Conservation (phyloP, 1,140 invertebrate species). For the Pachypsylla venusta region DNA sequence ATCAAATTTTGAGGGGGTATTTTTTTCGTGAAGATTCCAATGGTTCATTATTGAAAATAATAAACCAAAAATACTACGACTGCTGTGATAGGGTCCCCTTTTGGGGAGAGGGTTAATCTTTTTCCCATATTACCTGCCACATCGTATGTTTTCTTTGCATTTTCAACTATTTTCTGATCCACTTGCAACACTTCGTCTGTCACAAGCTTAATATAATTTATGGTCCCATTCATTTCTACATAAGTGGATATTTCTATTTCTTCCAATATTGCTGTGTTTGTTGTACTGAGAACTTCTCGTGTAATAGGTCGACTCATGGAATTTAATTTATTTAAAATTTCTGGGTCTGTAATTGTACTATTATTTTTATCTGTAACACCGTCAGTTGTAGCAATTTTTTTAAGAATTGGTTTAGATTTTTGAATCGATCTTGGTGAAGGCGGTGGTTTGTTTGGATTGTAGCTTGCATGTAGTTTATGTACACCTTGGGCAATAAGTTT, state of each 20-base stretch:
- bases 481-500: slow-evolving; percentile 43
- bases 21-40: too few species aligned
- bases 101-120: too few species aligned
- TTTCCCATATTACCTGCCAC: slow-evolving; percentile 70
- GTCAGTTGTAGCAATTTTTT: slow-evolving; percentile 31
- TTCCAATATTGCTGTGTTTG: background rate
- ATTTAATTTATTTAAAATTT: slow-evolving; percentile 46
- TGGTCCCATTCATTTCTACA: slow-evolving; percentile 46
- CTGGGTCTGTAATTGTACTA: slow-evolving; percentile 51
- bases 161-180: slow-evolving; percentile 59
- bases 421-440: slow-evolving; percentile 26
- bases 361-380: slow-evolving; percentile 32
- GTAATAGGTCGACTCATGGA: slow-evolving; percentile 44
- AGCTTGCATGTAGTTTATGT: slow-evolving; percentile 14
- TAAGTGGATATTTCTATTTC: slow-evolving; percentile 31
- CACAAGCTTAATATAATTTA: slow-evolving; percentile 63
- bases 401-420: slow-evolving; percentile 30
- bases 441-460: slow-evolving; percentile 14
- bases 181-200: slow-evolving; percentile 71
- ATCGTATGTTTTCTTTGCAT: slow-evolving; percentile 65
- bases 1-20: too few species aligned
- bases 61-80: too few species aligned
- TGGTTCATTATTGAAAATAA: too few species aligned
- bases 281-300: slow-evolving; percentile 36
- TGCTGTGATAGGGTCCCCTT: too few species aligned